Base-by-base conservation (phyloP, 2,113 vertebrate genomes). In the Capreolus pygargus region DNA sequence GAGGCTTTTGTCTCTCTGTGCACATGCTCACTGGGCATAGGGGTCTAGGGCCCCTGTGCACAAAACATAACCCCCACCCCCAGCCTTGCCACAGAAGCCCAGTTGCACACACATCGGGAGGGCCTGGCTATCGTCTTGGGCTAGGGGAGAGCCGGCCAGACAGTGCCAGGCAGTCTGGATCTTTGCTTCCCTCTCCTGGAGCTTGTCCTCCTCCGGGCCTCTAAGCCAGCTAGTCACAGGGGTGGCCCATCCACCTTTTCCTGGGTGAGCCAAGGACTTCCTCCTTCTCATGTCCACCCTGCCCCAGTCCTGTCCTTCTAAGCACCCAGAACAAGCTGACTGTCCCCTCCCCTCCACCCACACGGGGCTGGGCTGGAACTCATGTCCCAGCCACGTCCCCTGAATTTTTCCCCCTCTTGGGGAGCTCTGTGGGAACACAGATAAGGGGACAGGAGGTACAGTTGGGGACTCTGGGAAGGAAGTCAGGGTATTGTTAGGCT, bases 31-130 rank as follows among this genome's bases (percentile, higher is more conserved):
- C 21, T 14, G 9, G 47, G 36, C 6, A 10, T 23, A 2, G 1
- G 52, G 52, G 36, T 6, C 52, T 28, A 58, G n/a, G 60, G 52
- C 30, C 10, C 55, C 23, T 12, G 36, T 82, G 57, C 21, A 47
- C 64, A 11, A 10, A 43, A 43, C 16, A 12, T 36, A n/a, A 76
- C 27, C 86, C 27, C 81, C 45, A 28, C 50, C 11, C 19, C n/a
- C 23, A 21, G 86, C 39, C 52, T 54, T n/a, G n/a, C 47, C 55
- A 0, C 9, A 10, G 50, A 16, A 33, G 39, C 15, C 76, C 3
- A 3, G n/a, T 10, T 12, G 85, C 1, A 5, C 14, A 21, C 6
- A 21, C 0, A 2, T 27, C 15, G 14, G 27, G 17, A 13, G 12
- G 8, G 50, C n/a, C 30, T 1, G n/a, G 16, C 16, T 2, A 79